These are phyloP conservation scores for Xiphophorus maculatus DNA, from an alignment of 2,113 vertebrate genomes.

Conservation along the genomic window DNA sequence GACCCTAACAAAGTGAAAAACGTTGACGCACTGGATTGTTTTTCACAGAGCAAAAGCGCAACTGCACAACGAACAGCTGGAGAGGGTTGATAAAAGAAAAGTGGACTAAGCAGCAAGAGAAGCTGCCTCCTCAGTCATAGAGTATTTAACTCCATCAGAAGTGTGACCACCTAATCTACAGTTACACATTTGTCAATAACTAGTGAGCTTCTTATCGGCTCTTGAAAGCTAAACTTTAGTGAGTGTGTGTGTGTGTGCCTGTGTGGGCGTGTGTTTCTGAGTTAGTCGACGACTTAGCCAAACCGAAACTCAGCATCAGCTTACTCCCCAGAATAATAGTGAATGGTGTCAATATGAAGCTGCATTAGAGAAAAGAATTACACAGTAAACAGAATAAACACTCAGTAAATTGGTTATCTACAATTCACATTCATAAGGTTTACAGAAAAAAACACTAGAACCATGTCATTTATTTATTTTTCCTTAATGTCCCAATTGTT, in stretches of 20 bases:
- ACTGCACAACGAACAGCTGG: conserved; percentile 31
- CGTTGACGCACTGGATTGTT: conserved; percentile 1
- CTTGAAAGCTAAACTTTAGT: not conserved
- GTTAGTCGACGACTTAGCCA: not conserved
- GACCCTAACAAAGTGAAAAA: not conserved
- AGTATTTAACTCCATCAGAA: conserved; percentile 25
- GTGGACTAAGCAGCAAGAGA: conserved; percentile 14
- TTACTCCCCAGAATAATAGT: not conserved
- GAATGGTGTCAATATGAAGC: conserved; percentile 6
- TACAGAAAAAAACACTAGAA: not conserved
- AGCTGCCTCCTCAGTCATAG: not conserved
- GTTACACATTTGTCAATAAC: conserved; percentile 27
- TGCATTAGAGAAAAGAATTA: not conserved
- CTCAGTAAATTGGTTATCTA: not conserved
- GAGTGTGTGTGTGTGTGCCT: too few relatives aligned
- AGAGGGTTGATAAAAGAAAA: conserved; percentile 38
- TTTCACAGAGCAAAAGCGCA: conserved; percentile 22
- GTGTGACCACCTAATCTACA: conserved; percentile 11
- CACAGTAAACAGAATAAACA: not conserved
- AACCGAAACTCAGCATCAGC: not conserved
- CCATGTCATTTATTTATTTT: not conserved
- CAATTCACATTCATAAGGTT: not conserved
- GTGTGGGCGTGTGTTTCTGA: not conserved
- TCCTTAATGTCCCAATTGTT: too few relatives aligned
- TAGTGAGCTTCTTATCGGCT: conserved; percentile 10